Evolutionary conservation across 2,888 invertebrate genomes (phyloP), one percentile per base, ranked within the genome.

Genomic region (Nomada hirtipes): DNA sequence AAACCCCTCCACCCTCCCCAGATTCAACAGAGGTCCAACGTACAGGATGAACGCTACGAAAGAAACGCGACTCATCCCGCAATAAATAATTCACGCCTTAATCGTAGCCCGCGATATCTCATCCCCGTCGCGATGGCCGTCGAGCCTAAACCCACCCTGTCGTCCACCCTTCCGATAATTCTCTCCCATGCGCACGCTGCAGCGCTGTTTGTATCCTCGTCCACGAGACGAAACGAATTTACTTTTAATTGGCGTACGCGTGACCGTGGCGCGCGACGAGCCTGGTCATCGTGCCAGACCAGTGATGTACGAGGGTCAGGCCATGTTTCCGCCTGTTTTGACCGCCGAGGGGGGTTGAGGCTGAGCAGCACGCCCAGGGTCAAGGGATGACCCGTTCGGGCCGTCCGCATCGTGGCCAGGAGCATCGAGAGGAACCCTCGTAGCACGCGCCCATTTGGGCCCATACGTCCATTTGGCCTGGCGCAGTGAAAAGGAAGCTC

Each of bases 251-350:
- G 88, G 55, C 67, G 81, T 2, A 67, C 79, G 79, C 79, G 76
- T 80, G 82, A 77, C 76, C 61, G 44, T 74, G 52, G 26, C 13
- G 61, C 52, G 11, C 52, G 26, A 15, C 18, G 26, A 60, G 59
- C 20, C n/a, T 50, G 59, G 64, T 72, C 63, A 74, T 13, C 69
- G 72, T 42, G 42, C 70, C 61, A 52, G 60, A 65, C 59, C 65
- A 10, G 64, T 93, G 93, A 93, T 93, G 83, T 92, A 93, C 90
- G 92, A 92, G 93, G 92, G 92, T 92, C 93, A 92, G 93, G 92
- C 91, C 92, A 92, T 93, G 93, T 93, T 93, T 92, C 93, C 93
- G 93, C 93, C 93, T 93, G 93, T 93, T 93, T 93, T 93, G 93
- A 93, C 93, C 93, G 91, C 93, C 91, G 91, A 92, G 90, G 92